Base-by-base conservation (phyloP, 64 coral and sea anemone genomes). In the Stichodactyla mertensii region DNA sequence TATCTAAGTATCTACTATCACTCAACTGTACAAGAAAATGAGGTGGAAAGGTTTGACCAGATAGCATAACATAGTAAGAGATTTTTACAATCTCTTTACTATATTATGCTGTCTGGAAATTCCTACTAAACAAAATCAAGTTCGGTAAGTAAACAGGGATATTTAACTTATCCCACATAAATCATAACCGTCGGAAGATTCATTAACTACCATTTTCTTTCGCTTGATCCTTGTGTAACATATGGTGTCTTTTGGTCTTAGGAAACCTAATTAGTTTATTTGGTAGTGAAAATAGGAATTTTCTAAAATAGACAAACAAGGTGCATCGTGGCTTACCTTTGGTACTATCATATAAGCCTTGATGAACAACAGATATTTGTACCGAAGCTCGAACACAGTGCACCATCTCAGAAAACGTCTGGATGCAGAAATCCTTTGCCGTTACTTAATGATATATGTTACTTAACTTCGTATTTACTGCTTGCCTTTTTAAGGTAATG, bases 31-130 rank as follows among this genome's bases (percentile, higher is more conserved):
- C 22, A 20, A 18, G 51, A 52, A 81, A 81, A 51, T 45, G 54
- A 14, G n/a, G 8, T 57, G 23, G 12, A 60, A 51, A 4, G 59
- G 87, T 77, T 71, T 83, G 36, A 78, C 90, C 85, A 70, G 77
- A 54, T 92, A 92, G 90, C 90, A 92, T 92, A 92, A 92, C 90
- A 92, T 92, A 85, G 90, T 92, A 92, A 92, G 90, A 92, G 90
- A 92, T 92, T 86, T 86, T 92, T 52, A 92, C 18, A 86, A 81
- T 31, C 90, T 92, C 90, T 92, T 82, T 87, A 78, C 90, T 85
- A 31, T 87, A 84, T 83, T 92, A 52, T 92, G 90, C 90, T 92
- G 77, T 56, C 58, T 31, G 85, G 90, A 83, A 87, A 71, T 82
- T 12, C 85, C 77, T 20, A 52, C 78, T 81, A 55, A 20, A 81